Base-by-base conservation (phyloP, 2,888 invertebrate species). In the Luperina nickerlii region DNA sequence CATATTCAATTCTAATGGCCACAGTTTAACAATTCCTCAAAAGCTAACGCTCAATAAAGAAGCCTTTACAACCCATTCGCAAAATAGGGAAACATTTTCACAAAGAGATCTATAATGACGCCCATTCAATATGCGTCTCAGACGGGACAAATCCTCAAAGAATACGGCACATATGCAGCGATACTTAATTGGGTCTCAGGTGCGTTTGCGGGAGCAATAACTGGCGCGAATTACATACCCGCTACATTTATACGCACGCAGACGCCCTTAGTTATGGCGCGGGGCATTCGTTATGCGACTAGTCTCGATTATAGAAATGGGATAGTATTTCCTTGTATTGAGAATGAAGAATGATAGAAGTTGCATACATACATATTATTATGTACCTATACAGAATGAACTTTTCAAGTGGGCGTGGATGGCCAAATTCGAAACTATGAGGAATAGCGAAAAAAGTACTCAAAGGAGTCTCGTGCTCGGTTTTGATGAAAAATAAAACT, bases 161-260 rank as follows among this genome's bases (percentile, higher is more conserved):
- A 84, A 87, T 83, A 77, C 63, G 81, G 80, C 89, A 86, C 86
- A 87, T 88, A 86, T 89, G 89, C 87, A 84, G 85, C 82, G 84
- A 87, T 89, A 92, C 90, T 93, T 95, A 94, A 95, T 95, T 94
- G 92, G 92, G 94, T 87, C 92, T 92, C 96, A 96, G 96, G 95
- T 96, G 96, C 90, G 90, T 88, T 88, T 82, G 87, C 84, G 87
- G 83, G 88, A 87, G 90, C 89, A 93, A 93, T 91, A 92, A 91
- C 90, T 88, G 87, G 85, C 90, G 85, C 89, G 85, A 92, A 94
- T 93, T 93, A 89, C 84, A 76, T 81, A 72, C 84, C 77, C 85
- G 84, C 81, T 92, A 89, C 78, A 78, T 86, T 74, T 76, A 76
- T 78, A 82, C 85, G 83, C 86, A 85, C 72, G 81, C 18, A 69